These are phyloP conservation scores for Rotaria magnacalcarata DNA, from an alignment of 2,888 invertebrate genomes.

Conservation along the genomic window DNA sequence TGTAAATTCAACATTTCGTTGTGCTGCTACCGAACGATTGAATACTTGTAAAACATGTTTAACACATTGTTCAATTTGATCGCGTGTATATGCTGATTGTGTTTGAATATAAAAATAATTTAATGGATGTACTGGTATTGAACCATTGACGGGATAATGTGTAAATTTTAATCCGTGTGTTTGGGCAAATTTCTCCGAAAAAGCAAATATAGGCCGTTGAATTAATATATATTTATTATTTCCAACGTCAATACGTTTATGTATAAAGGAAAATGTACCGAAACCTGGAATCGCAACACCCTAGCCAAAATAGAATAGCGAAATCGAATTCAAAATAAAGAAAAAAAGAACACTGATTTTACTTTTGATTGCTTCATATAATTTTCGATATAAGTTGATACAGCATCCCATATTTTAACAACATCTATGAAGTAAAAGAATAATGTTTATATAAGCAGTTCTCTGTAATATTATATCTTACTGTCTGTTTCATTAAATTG, in stretches of 20 bases:
- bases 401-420: slow-evolving; percentile 57
- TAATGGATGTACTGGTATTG: slow-evolving; percentile 56
- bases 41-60: slow-evolving; percentile 56
- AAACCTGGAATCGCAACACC: slow-evolving; percentile 56
- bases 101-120: slow-evolving; percentile 57
- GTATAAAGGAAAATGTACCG: slow-evolving; percentile 57
- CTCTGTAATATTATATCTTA: too few species aligned
- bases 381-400: slow-evolving; percentile 56
- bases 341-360: slow-evolving; percentile 40
- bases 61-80: slow-evolving; percentile 57
- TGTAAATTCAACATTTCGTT: slow-evolving; percentile 56
- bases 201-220: slow-evolving; percentile 58
- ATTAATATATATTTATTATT: slow-evolving; percentile 57
- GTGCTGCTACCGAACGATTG: slow-evolving; percentile 52
- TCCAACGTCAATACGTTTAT: slow-evolving; percentile 58
- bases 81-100: slow-evolving; percentile 57
- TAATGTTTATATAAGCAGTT: too few species aligned
- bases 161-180: slow-evolving; percentile 55
- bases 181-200: slow-evolving; percentile 58
- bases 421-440: slow-evolving; percentile 53
- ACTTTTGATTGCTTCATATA: slow-evolving; percentile 58
- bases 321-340: not conserved
- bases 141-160: slow-evolving; percentile 57
- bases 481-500: too few species aligned
- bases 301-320: slow-evolving; percentile 49